These are phyloP conservation scores for Athrips mouffetella DNA, from an alignment of 2,888 invertebrate species.

Conservation along the genomic window DNA sequence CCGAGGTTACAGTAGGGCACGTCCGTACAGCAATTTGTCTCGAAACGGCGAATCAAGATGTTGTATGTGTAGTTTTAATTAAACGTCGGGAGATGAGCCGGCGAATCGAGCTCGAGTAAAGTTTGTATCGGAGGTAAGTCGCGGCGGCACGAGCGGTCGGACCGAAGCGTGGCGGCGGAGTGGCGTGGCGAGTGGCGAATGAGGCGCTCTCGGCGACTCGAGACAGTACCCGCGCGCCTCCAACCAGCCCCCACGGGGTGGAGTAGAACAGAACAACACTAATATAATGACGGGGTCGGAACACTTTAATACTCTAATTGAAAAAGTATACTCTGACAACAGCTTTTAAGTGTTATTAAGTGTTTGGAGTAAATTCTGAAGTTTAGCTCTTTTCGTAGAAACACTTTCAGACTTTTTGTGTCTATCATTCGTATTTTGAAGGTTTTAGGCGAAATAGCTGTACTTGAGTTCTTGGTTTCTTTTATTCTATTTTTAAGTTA, in stretches of 20 bases:
- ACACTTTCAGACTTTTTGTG: background rate
- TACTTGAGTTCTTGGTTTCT: background rate
- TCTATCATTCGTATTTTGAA: background rate
- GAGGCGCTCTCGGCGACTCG: background rate
- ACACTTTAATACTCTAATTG: slow-evolving; percentile 78
- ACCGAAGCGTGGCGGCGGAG: slow-evolving; percentile 55
- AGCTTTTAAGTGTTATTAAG: slow-evolving; percentile 68
- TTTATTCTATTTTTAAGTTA: background rate
- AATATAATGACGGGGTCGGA: slow-evolving; percentile 77
- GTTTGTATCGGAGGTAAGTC: slow-evolving; percentile 45
- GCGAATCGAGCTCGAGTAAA: slow-evolving; percentile 59
- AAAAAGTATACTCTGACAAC: slow-evolving; percentile 72
- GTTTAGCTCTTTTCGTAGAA: slow-evolving; percentile 10
- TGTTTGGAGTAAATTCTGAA: slow-evolving; percentile 24
- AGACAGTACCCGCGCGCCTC: slow-evolving; percentile 28
- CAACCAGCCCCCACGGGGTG: slow-evolving; percentile 46
- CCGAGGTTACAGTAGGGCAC: slow-evolving; percentile 21
- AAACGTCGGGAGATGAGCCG: slow-evolving; percentile 28
- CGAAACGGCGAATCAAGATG: slow-evolving; percentile 30
- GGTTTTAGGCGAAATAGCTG: background rate
- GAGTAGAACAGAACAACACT: slow-evolving; percentile 75
- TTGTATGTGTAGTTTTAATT: slow-evolving; percentile 35
- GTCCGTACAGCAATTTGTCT: slow-evolving; percentile 18
- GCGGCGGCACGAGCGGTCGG: slow-evolving; percentile 39
- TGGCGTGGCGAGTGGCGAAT: slow-evolving; percentile 40